phyloP scores from a whole-genome alignment of 2,113 vertebrate genomes.

The Plecturocebus donacophilus region DNA sequence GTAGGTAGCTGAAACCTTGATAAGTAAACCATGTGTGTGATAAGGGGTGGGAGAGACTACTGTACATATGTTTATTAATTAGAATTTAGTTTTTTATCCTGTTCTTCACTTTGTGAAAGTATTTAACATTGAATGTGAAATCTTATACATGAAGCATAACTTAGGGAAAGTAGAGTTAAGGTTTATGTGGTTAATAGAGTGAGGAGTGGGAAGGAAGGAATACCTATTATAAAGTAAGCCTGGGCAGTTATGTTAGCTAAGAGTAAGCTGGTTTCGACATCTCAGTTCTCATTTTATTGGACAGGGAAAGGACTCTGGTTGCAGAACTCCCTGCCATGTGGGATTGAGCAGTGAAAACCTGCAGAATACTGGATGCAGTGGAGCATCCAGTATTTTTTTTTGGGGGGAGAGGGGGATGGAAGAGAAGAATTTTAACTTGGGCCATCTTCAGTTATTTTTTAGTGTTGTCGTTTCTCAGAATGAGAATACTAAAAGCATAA shows the following conservation, averaged over 20 bases:
- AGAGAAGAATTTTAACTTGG: background rate
- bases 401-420: background rate
- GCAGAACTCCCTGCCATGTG: background rate
- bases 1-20: too few relatives aligned
- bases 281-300: background rate
- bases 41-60: too few relatives aligned
- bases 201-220: background rate
- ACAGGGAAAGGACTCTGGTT: background rate
- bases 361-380: too few relatives aligned
- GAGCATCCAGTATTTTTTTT: background rate
- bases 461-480: background rate
- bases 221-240: background rate
- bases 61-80: background rate
- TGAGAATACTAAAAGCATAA: background rate
- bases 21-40: too few relatives aligned
- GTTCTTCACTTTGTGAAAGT: background rate
- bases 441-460: background rate
- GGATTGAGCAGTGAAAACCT: background rate
- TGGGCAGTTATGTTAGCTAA: background rate
- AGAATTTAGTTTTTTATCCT: background rate
- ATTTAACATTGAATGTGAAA: background rate
- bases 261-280: too few relatives aligned
- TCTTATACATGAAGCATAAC: background rate
- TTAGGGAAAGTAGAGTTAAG: background rate
- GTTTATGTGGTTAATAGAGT: background rate